Base-by-base conservation (phyloP, 2,113 vertebrate species). In the Muntiacus muntjak region DNA sequence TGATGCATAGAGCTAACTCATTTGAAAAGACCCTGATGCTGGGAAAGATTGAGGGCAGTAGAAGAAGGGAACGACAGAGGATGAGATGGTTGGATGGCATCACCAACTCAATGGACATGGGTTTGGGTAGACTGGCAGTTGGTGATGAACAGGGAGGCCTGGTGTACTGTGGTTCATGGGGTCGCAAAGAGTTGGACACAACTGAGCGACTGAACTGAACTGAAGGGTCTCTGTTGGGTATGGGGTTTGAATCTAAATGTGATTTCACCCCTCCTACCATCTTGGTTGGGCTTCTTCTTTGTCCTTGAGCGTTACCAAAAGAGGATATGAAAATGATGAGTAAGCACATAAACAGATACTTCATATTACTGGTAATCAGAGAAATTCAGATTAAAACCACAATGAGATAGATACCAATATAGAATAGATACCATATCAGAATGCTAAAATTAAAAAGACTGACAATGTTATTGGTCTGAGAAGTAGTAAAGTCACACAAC, bases 301-400 rank as follows among this genome's bases (percentile, higher is more conserved):
- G 52, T 17, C 52, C 52, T 57, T 57, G 50, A 76, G 6, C 2
- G 2, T 60, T 79, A 47, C 6, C 36, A 85, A 84, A 92, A 85
- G 36, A 67, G 12, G 40, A 57, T n/a, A 55, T 8, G 45, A 6
- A 71, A 33, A 21, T 28, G 28, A 26, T n/a, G 4, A 82, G 7
- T 16, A 62, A 81, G 6, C 30, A 85, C 6, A 21, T 47, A 57
- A 58, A 28, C 19, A 74, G 26, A 25, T 76, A 11, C 30, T 58
- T 10, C 15, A 57, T 36, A 78, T 87, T n/a, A 52, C 6, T 78
- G 67, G 25, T 76, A 25, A 60, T 16, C 25, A 60, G 54, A 85
- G 91, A 86, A 86, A 58, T n/a, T 23, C 28, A 55, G 21, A 76
- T 74, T 76, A 58, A 86, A 58, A 76, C 64, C 54, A n/a, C 40